These are phyloP conservation scores for Macrosteles quadrilineatus DNA, from an alignment of 1,140 invertebrate species.

Conservation along the genomic window DNA sequence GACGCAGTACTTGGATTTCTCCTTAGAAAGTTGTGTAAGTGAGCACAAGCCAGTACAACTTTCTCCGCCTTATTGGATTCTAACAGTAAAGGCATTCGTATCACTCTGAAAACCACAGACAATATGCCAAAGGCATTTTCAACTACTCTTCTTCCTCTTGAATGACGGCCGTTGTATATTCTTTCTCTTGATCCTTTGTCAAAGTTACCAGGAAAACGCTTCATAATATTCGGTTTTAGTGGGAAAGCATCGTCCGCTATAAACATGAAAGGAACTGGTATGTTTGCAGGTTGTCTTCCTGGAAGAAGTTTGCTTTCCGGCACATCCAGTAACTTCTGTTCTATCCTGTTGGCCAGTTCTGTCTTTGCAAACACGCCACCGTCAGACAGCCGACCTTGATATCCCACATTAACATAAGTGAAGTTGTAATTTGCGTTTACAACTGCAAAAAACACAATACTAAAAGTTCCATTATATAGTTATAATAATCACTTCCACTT, in stretches of 20 bases:
- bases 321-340: neutral
- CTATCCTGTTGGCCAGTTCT: neutral
- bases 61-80: neutral
- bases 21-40: conserved; percentile 47
- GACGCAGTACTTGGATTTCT: conserved; percentile 36
- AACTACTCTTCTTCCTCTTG: conserved; percentile 42
- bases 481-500: neutral
- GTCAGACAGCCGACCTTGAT: too few species aligned
- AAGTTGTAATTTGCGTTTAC: too few species aligned
- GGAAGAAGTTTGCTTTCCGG: neutral
- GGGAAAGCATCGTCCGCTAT: conserved; percentile 51
- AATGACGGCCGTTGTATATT: conserved; percentile 47
- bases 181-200: conserved; percentile 34
- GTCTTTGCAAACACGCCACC: too few species aligned
- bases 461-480: too few species aligned
- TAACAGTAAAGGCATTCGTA: conserved; percentile 22
- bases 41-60: neutral
- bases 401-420: too few species aligned
- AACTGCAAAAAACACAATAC: too few species aligned
- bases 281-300: conserved; percentile 31
- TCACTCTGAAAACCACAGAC: conserved; percentile 24
- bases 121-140: conserved; percentile 51
- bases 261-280: conserved; percentile 48
- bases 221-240: conserved; percentile 47
- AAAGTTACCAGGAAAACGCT: conserved; percentile 43